Base-by-base conservation (phyloP, 2,888 invertebrate genomes). In the Asteroscopus sphinx region DNA sequence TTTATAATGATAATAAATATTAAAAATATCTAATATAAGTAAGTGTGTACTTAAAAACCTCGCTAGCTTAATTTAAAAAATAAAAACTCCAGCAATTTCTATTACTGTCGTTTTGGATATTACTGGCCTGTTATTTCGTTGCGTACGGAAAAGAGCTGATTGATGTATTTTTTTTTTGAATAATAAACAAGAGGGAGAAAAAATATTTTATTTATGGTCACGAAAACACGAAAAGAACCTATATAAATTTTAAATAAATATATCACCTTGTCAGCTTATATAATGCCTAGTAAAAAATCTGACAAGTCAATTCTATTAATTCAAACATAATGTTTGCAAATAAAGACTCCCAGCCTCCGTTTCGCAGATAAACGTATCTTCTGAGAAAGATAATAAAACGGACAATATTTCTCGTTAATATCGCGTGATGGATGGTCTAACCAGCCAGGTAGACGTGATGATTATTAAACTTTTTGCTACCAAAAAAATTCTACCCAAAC, bases 321-420 rank as follows among this genome's bases (percentile, higher is more conserved):
- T 82, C 80, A 75, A 70, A 54, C 65, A 86, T 81, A 90, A 89
- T 89, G 88, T 91, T 92, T 90, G 92, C 91, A 91, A 92, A 92
- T 92, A 91, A 87, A 91, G 87, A 88, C 77, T 80, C 87, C 87
- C 77, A 85, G 83, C 83, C 85, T 83, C 76, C 82, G 74, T 81
- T 83, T 83, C 71, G 79, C 78, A 75, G 68, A 66, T 64, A 73
- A 72, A 79, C 68, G 59, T 68, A 73, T 72, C 72, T 89, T 88
- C 86, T 74, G 74, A 76, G 89, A 87, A 90, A 77, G 70, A 82
- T 76, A 84, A 87, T 88, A 88, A 87, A 83, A 76, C 76, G 52
- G 41, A 86, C 83, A 83, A 88, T 88, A 85, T 88, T 87, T 82
- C 92, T 92, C 86, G 88, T 92, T 92, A n/a, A 92, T 89, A 81